Evolutionary conservation across 2,888 invertebrate species (phyloP), one percentile per base, ranked within the genome.

Genomic region (Coremacera marginata): DNA sequence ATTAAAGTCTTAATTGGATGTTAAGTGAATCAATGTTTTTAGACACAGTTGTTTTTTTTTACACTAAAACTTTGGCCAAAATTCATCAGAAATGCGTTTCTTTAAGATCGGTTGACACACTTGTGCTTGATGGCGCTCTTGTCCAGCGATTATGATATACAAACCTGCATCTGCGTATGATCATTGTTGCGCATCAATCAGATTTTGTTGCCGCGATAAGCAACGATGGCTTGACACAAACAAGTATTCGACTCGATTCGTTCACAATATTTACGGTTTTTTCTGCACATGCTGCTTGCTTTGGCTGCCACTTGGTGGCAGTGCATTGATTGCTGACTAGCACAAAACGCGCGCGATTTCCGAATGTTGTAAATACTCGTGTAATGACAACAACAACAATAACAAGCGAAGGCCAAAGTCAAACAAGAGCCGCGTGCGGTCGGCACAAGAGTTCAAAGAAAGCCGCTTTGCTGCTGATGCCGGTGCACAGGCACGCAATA

Each of bases 251-350:
- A 37, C n/a, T 63, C 63, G 34, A 63, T 67, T 70, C 51, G 27
- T 22, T 55, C 52, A 52, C 19, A 67, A 55, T 19, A n/a, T 5
- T 19, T 37, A 22, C 44, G 67, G 9, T 65, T n/a, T 37, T 22
- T 19, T 63, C 37, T 62, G 52, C 75, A 16, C 31, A 25, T 44
- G 11, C 14, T 49, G 55, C 70, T 16, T 22, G 49, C 55, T 44
- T 44, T 44, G 44, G 75, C 51, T 75, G 72, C 72, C 51, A 74
- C 16, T 73, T 68, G 73, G 76, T 73, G 75, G 72, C 78, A 73
- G 52, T 44, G 76, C 75, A 75, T 52, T 78, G 78, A 77, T 75
- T 73, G 77, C 68, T 75, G 79, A 76, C 75, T 75, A 72, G 73
- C 76, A 62, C 76, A 68, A 25, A 62, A 7, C 14, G 22, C 3